Evolutionary conservation across 2,113 vertebrate genomes (phyloP).

Genomic region (Solea senegalensis): DNA sequence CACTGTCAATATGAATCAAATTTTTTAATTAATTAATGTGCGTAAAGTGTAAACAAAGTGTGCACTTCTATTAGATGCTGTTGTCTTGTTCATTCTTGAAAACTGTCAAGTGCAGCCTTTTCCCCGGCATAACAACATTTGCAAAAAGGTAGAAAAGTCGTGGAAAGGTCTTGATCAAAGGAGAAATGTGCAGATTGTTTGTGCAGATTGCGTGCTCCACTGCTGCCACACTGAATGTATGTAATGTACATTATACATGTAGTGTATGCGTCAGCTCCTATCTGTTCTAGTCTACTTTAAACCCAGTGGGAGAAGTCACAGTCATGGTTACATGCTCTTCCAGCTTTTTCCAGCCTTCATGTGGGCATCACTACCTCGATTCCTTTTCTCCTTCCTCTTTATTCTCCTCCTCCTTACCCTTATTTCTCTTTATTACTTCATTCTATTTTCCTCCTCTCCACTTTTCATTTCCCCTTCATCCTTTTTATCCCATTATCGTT

Average conservation of each 20-base stretch:
- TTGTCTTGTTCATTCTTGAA: background rate
- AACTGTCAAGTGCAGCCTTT: slow-evolving; percentile 19
- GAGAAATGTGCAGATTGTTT: background rate
- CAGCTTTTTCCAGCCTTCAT: slow-evolving; percentile 4
- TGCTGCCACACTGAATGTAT: slow-evolving; percentile 8
- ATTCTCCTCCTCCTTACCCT: background rate
- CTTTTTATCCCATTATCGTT: background rate
- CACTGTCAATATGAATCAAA: background rate
- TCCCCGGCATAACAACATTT: background rate
- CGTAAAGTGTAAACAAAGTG: slow-evolving; percentile 1
- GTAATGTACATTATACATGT: slow-evolving; percentile 4
- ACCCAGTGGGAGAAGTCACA: background rate
- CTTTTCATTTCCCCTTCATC: background rate
- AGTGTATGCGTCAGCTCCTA: slow-evolving; percentile 14
- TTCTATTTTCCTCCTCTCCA: background rate
- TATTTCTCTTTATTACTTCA: background rate
- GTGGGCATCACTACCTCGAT: slow-evolving; percentile 2
- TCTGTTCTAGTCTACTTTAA: background rate
- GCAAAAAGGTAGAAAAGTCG: background rate
- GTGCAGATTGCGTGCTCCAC: too few species aligned
- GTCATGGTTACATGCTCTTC: background rate
- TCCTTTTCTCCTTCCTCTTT: background rate
- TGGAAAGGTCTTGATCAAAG: slow-evolving; percentile 25
- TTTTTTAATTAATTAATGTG: background rate
- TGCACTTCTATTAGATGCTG: background rate